Base-by-base conservation (phyloP, 2,113 vertebrate genomes). In the Equus przewalskii region DNA sequence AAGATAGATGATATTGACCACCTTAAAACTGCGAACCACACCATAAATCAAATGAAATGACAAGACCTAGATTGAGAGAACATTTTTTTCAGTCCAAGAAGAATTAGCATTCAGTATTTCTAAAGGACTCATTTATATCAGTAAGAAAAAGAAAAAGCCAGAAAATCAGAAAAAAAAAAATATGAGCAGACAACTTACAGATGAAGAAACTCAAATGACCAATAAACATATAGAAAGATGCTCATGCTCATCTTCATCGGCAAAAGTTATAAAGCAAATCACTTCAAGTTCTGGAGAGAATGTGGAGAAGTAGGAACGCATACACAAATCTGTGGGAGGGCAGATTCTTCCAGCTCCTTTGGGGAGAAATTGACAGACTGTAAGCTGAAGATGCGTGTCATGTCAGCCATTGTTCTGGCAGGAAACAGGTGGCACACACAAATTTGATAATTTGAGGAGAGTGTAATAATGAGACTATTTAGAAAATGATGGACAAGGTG, bases 101-200 rank as follows among this genome's bases (percentile, higher is more conserved):
- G 65, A 96, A 78, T 78, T 72, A 89, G 18, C 36, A 41, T 84
- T 78, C 51, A 44, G 6, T 33, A 33, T 84, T 88, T 56, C 54
- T 78, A 87, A 64, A 89, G 36, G 78, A 60, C 12, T 60, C 44
- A 64, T 67, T 94, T 94, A 76, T 64, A 88, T 72, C 19, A 64
- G n/a, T 30, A 69, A 93, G 67, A 67, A 94, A 84, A 84, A 85
- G 30, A 15, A 95, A 72, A 94, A 24, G 49, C 33, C 56, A 65
- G 70, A 94, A 80, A 84, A 84, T 79, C 58, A 84, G 41, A n/a
- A 51, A 89, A 69, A 51, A 89, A 69, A 81, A 44, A 65, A 36
- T 82, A 64, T 6, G 1, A 94, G 16, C 33, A 89, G 26, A 44
- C 21, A 62, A 81, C 64, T 78, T 60, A 94, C 3, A 94, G 24